Percentiles rank a stretch among this genome's conserved stretches.
phyloP scores from a whole-genome alignment of 2,113 vertebrate genomes.

The Ellobius talpinus region DNA sequence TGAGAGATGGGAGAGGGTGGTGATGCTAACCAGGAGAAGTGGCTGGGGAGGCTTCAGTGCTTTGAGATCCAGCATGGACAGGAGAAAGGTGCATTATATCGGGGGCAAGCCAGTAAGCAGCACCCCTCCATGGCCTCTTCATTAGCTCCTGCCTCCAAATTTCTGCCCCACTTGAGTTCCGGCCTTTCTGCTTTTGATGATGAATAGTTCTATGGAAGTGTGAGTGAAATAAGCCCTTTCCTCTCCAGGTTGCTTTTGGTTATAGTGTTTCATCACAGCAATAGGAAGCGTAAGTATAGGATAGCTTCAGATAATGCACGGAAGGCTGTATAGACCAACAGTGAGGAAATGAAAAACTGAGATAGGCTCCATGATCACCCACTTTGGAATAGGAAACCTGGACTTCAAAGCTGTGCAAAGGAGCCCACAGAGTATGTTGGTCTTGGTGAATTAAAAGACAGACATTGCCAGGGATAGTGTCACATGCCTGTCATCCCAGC shows the following conservation, averaged over 20 bases:
- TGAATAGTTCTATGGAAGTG: not conserved
- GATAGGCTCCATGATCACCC: not conserved
- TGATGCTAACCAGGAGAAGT: not conserved
- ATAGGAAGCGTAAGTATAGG: not conserved
- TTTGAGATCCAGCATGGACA: not conserved
- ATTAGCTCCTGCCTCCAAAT: not conserved
- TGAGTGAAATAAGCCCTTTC: not conserved
- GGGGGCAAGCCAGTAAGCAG: not conserved
- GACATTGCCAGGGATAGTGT: not conserved
- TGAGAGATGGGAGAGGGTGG: not conserved
- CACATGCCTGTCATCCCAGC: not conserved
- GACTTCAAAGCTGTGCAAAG: too few relatives aligned
- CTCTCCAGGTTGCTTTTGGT: not conserved
- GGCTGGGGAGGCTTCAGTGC: not conserved
- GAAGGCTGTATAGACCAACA: not conserved
- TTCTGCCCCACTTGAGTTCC: not conserved
- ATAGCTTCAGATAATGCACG: not conserved
- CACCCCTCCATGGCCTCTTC: not conserved
- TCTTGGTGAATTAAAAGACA: constrained; percentile 1
- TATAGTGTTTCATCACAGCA: not conserved
- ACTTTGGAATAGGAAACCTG: not conserved
- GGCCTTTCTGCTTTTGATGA: not conserved
- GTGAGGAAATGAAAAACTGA: constrained; percentile 10
- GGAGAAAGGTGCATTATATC: not conserved
- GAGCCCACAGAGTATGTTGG: not conserved